These are phyloP conservation scores for Gryllus bimaculatus DNA, from an alignment of 1,140 invertebrate genomes.

Conservation along the genomic window DNA sequence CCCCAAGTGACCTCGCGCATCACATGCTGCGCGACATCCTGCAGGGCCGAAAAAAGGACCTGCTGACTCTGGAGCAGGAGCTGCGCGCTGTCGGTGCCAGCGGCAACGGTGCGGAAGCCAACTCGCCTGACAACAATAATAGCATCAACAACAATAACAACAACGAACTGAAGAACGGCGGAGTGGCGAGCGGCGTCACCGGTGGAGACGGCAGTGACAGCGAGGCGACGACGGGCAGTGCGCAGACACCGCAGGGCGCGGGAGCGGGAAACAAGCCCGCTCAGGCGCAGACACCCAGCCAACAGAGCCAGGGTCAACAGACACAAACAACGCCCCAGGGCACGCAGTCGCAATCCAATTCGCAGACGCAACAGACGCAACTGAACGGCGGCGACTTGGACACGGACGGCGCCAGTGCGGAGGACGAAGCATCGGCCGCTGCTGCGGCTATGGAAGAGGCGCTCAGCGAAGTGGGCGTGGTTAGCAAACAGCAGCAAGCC, in stretches of 20 bases:
- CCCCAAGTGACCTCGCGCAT: slow-evolving; percentile 42
- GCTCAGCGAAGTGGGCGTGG: slow-evolving; percentile 34
- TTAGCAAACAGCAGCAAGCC: slow-evolving; percentile 40
- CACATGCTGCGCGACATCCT: slow-evolving; percentile 75
- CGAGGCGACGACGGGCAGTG: slow-evolving; percentile 14
- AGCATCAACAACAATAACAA: slow-evolving; percentile 37
- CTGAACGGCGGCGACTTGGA: slow-evolving; percentile 40
- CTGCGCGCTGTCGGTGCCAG: slow-evolving; percentile 34
- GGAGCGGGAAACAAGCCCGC: slow-evolving; percentile 27
- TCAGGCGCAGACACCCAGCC: slow-evolving; percentile 26
- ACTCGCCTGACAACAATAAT: slow-evolving; percentile 41
- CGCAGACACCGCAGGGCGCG: slow-evolving; percentile 28
- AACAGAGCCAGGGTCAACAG: slow-evolving; percentile 30
- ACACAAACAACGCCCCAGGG: slow-evolving; percentile 45
- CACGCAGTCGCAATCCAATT: background rate
- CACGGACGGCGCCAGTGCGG: slow-evolving; percentile 38
- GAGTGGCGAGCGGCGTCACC: slow-evolving; percentile 9
- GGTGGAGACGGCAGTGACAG: slow-evolving; percentile 23
- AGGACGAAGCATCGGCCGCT: slow-evolving; percentile 30
- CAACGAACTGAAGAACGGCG: slow-evolving; percentile 34
- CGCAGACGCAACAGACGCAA: slow-evolving; percentile 31
- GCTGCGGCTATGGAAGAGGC: slow-evolving; percentile 37
- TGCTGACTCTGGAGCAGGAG: slow-evolving; percentile 53
- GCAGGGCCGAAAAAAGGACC: slow-evolving; percentile 67
- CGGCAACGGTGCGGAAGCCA: slow-evolving; percentile 30